Evolutionary conservation across 2,888 invertebrate genomes (phyloP), one percentile per base, ranked within the genome.

Genomic region (Baccha elongata): DNA sequence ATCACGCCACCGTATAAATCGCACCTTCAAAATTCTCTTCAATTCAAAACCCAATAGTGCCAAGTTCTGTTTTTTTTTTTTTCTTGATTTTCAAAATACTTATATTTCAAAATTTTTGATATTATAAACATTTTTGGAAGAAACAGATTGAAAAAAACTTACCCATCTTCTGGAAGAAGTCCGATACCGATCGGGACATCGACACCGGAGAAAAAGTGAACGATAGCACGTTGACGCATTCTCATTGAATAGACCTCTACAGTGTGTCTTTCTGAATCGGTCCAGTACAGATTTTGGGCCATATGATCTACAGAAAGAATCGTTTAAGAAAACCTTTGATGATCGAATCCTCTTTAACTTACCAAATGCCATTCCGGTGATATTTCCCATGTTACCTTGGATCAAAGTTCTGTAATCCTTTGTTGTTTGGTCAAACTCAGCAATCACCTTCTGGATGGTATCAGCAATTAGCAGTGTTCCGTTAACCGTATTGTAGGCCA

Each of bases 211-310:
- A 92, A 94, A 69, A 92, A 92, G 44, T 94, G 89, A 0, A 97
- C 87, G 11, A 94, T 87, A 0, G 93, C 93, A 15, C 93, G 92
- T 6, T 93, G 90, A 19, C 90, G 90, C 0, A 93, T 94, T 53
- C 90, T 91, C 50, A 96, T 86, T 0, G 94, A 95, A 10, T 94
- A 88, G 2, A 93, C 93, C 87, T 96, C 96, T 0, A 97, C 90
- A 0, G 92, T 92, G 64, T 92, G 92, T 10, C 92, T 92, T 0
- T 92, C 92, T 0, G 92, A 91, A 88, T 97, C 95, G 71, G 94
- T 91, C 91, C 95, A 93, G 88, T 96, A 97, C 0, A 97, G 89
- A 85, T 94, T 94, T 78, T 95, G 94, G 0, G 95, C 93, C 7
- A 93, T 91, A 85, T 93, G 92, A 91, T 97, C 96, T 94, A 5